phyloP scores from a whole-genome alignment of 2,797 vertebrate genomes.

The Falco rusticolus region DNA sequence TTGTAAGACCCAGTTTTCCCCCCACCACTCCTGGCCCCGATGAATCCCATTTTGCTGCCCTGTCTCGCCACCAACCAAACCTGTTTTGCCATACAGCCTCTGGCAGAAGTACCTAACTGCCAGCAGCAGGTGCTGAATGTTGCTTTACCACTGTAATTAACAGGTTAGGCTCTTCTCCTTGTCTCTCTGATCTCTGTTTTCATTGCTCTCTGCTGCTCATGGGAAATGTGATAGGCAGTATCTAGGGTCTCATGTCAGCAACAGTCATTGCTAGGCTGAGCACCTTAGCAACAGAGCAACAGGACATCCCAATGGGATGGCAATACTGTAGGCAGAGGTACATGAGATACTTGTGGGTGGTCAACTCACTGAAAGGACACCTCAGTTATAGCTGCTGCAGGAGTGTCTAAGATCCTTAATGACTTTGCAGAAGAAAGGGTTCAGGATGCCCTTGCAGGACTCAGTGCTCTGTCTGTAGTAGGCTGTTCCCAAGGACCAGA shows the following conservation, averaged over 20 bases:
- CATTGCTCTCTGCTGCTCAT: conserved; percentile 19
- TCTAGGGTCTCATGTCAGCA: conserved; percentile 35
- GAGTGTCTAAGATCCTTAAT: neutral
- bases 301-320: neutral
- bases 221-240: conserved; percentile 50
- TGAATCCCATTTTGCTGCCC: neutral
- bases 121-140: conserved; percentile 41
- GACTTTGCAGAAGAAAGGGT: neutral
- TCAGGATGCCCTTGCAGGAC: neutral
- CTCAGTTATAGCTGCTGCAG: neutral
- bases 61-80: neutral
- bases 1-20: neutral
- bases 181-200: conserved; percentile 43
- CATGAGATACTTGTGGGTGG: neutral
- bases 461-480: neutral
- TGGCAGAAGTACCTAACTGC: neutral
- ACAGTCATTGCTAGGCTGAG: neutral
- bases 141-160: conserved; percentile 33
- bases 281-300: conserved; percentile 12
- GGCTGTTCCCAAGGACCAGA: neutral
- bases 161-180: conserved; percentile 16
- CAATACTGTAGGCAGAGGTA: neutral
- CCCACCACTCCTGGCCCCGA: neutral
- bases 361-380: neutral
- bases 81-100: neutral